Base-by-base conservation (phyloP, 2,888 invertebrate species). In the Notodonta dromedarius region DNA sequence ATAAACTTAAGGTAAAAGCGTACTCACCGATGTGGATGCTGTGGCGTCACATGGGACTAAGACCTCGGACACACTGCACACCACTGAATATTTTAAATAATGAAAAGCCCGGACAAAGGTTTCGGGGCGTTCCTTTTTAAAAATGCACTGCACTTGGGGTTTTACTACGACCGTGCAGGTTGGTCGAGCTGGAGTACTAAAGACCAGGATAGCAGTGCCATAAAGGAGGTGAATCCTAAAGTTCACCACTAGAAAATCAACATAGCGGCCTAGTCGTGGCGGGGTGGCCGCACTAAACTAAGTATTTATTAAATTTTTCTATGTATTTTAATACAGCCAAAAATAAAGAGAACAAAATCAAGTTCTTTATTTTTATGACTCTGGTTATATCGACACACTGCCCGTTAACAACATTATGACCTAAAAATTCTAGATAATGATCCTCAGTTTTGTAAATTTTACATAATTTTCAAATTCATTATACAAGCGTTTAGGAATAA, bases 31-130 rank as follows among this genome's bases (percentile, higher is more conserved):
- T 77, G 76, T 69, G 74, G 79, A 73, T 70, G 76, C 67, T 67
- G 73, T 68, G 74, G 65, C 73, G 80, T 79, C 80, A 77, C 78
- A 75, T 78, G 82, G 77, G 78, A 81, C 81, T 79, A 79, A 78
- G 76, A 78, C 78, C 71, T 76, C 76, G 80, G 77, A 80, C 82
- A 80, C 90, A 89, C 90, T 87, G 84, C 89, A 91, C 88, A 81
- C 76, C 87, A 91, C 91, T 92, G 88, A 92, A 92, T 91, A 92
- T 92, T 92, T 90, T 86, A 89, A 89, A 90, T 91, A 92, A 92
- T 91, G 91, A 91, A 92, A 90, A 87, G 86, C 84, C 82, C 77
- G 82, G 82, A 83, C 84, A 79, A 76, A 77, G 70, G 77, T 71
- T 77, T 80, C 76, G 87, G 92, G 92, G 90, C 88, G 90, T 88